Base-by-base conservation (phyloP, 1,140 invertebrate species). In the Pseudachorutes palmiensis region DNA sequence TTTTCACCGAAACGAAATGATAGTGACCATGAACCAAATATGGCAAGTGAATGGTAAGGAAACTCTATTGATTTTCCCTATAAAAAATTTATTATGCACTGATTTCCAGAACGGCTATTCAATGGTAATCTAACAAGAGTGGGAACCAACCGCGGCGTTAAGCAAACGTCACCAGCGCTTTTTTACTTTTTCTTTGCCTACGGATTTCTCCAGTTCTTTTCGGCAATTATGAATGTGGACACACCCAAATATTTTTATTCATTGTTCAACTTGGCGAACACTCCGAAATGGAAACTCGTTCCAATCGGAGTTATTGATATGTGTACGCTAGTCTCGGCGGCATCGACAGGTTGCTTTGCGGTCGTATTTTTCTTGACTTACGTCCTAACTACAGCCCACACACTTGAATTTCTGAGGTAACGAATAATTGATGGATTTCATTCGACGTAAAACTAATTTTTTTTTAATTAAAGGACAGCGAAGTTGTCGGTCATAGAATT, bases 211-310 rank as follows among this genome's bases (percentile, higher is more conserved):
- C 51, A 57, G 26, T 57, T 57, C 14, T 57, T 57, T 57, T 14
- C 26, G 12, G 51, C 51, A 14, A 57, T 57, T 9, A 24, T 14
- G 5, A n/a, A 14, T 24, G 14, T 14, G 24, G 14, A 57, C 51
- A 57, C 14, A 9, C 51, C 51, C 14, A 57, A 57, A 57, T 57
- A 57, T 57, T 12, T 57, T n/a, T 24, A 57, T 26, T 57, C 51
- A 24, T 24, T 57, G 5, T 57, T 57, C 26, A 57, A 57, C 24
- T 26, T 57, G 14, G 24, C 5, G 24, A n/a, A 14, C 12, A 26
- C 26, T 12, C 51, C 51, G 24, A 57, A 57, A 57, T 57, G 51
- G 51, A 57, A 57, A 24, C 24, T 57, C 9, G 24, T 57, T 57
- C 51, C 51, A 14, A 57, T 57, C 9, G 51, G 51, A 14, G 5